A percentile compares a stretch with the other conserved stretches of the same genome.
phyloP scores from a whole-genome alignment of 2,797 vertebrate genomes.

The Hippopotamyrus pictus region DNA sequence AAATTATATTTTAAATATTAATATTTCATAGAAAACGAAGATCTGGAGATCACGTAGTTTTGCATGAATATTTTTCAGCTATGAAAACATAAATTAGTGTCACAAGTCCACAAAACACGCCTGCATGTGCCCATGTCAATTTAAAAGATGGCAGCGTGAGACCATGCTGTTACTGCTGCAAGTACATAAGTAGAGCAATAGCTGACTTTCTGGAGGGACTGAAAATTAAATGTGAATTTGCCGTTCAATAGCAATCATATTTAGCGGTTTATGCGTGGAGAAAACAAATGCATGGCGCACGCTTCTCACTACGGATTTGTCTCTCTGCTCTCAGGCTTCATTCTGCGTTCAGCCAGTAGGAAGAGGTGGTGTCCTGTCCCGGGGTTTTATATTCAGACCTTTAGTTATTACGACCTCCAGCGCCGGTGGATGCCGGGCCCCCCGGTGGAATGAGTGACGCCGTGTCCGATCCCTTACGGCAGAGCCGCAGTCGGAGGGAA shows the following conservation, averaged over 20 bases:
- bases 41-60: neutral
- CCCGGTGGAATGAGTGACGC: slow-evolving; percentile 61
- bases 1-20: neutral
- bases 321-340: neutral
- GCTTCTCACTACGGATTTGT: neutral
- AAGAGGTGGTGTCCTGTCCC: neutral
- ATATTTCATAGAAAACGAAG: neutral
- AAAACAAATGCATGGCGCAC: neutral
- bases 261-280: neutral
- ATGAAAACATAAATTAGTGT: neutral
- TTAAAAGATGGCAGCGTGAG: neutral
- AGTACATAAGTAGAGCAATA: neutral
- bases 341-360: neutral
- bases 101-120: neutral
- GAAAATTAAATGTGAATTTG: neutral
- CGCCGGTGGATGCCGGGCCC: neutral
- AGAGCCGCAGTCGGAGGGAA: slow-evolving; percentile 62
- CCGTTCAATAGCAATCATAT: neutral
- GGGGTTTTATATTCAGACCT: slow-evolving; percentile 2
- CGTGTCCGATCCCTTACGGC: slow-evolving; percentile 58
- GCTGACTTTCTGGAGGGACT: neutral
- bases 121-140: neutral
- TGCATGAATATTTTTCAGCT: neutral
- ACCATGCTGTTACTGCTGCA: neutral
- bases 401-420: neutral